Percentiles rank a stretch among this genome's conserved stretches.
Evolutionary conservation across 2,113 vertebrate species (phyloP).

Genomic region (Phainopepla nitens): DNA sequence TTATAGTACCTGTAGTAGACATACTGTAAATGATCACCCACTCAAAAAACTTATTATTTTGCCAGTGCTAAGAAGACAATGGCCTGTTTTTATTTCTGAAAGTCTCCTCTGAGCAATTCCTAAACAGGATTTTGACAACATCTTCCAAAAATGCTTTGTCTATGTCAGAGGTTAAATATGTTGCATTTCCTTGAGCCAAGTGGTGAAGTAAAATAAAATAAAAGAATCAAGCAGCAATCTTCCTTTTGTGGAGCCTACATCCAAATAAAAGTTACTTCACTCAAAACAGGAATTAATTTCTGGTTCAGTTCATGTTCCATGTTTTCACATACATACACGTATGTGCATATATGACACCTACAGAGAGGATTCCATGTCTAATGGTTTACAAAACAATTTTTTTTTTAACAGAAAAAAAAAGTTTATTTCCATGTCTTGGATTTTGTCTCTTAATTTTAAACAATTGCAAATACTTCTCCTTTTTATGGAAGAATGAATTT

Average conservation of each 20-base stretch:
- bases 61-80: neutral
- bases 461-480: slow-evolving; percentile 34
- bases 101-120: neutral
- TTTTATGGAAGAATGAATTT: slow-evolving; percentile 47
- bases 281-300: neutral
- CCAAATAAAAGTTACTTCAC: neutral
- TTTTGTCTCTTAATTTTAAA: slow-evolving; percentile 11
- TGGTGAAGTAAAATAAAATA: neutral
- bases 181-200: neutral
- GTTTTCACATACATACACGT: neutral
- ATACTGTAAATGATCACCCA: neutral
- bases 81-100: neutral
- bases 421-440: neutral
- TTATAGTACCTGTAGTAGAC: neutral
- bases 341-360: neutral
- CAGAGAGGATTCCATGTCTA: neutral
- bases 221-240: neutral
- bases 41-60: neutral
- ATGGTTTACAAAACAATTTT: neutral
- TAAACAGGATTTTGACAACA: neutral
- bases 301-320: neutral
- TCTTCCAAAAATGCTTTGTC: neutral
- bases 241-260: neutral
- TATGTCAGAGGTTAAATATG: neutral
- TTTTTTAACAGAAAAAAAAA: neutral